These are phyloP conservation scores for Dendropsophus ebraccatus DNA, from an alignment of 2,113 vertebrate species.

Conservation along the genomic window DNA sequence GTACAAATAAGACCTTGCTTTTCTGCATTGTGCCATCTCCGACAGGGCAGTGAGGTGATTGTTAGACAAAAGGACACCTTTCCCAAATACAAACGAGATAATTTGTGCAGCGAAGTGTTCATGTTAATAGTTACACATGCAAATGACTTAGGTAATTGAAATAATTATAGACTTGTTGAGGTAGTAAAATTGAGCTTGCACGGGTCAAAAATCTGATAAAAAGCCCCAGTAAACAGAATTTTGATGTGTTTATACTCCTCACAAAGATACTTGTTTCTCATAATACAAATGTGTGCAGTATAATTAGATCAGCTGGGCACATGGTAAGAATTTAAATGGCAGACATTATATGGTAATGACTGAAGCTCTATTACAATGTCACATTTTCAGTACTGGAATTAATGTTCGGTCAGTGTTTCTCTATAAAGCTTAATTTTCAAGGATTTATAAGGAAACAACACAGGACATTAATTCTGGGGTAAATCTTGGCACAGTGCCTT, in stretches of 20 bases:
- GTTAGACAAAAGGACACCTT: slow-evolving; percentile 29
- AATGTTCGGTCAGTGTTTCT: slow-evolving; percentile 55
- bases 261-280: slow-evolving; percentile 31
- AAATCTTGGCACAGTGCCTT: slow-evolving; percentile 8
- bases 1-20: background rate
- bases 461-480: slow-evolving; percentile 50
- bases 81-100: slow-evolving; percentile 31
- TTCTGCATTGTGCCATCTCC: slow-evolving; percentile 9
- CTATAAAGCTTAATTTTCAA: slow-evolving; percentile 58
- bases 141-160: slow-evolving; percentile 44
- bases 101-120: slow-evolving; percentile 7
- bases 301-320: slow-evolving; percentile 50
- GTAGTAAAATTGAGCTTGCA: slow-evolving; percentile 36
- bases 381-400: slow-evolving; percentile 51
- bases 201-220: slow-evolving; percentile 55
- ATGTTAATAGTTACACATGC: slow-evolving; percentile 42
- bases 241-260: slow-evolving; percentile 44
- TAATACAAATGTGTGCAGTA: slow-evolving; percentile 39
- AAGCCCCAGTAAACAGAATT: slow-evolving; percentile 46
- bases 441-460: slow-evolving; percentile 53
- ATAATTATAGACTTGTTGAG: slow-evolving; percentile 47
- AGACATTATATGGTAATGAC: slow-evolving; percentile 50
- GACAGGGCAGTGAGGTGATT: slow-evolving; percentile 7
- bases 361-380: slow-evolving; percentile 53
- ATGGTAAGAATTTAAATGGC: slow-evolving; percentile 42